Conservation (phyloP, 2,888 invertebrate species). For the Euproctis similis region DNA sequence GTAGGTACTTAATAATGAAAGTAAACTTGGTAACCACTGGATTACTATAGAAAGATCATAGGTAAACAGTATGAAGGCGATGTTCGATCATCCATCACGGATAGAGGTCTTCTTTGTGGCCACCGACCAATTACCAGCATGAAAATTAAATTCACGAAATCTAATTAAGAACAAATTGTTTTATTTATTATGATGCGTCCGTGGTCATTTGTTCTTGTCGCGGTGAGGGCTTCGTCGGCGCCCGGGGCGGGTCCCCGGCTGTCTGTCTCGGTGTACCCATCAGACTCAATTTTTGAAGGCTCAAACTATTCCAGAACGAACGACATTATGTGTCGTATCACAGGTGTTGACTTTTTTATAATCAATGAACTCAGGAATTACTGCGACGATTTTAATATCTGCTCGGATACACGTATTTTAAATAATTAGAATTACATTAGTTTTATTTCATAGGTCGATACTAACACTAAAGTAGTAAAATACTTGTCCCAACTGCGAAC, state of each 20-base stretch:
- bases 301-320: conserved; percentile 16
- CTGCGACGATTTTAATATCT: too few species aligned
- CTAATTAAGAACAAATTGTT: conserved; percentile 77
- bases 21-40: conserved; percentile 70
- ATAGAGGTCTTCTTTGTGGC: conserved; percentile 71
- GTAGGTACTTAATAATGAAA: conserved; percentile 68
- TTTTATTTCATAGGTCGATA: too few species aligned
- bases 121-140: conserved; percentile 75
- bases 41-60: conserved; percentile 59
- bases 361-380: too few species aligned
- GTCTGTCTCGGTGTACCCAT: conserved; percentile 22
- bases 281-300: conserved; percentile 33
- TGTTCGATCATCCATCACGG: conserved; percentile 72
- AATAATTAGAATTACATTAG: too few species aligned
- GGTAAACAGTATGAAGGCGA: conserved; percentile 68
- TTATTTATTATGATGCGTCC: conserved; percentile 76
- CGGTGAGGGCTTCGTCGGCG: conserved; percentile 47
- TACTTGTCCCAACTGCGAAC: too few species aligned
- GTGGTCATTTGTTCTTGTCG: conserved; percentile 73
- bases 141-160: conserved; percentile 77
- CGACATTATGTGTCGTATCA: too few species aligned
- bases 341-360: too few species aligned
- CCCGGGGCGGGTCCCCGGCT: conserved; percentile 58
- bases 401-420: too few species aligned
- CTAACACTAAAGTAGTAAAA: too few species aligned